Evolutionary conservation across 1,140 invertebrate genomes (phyloP).

Genomic region (Planococcus citri): DNA sequence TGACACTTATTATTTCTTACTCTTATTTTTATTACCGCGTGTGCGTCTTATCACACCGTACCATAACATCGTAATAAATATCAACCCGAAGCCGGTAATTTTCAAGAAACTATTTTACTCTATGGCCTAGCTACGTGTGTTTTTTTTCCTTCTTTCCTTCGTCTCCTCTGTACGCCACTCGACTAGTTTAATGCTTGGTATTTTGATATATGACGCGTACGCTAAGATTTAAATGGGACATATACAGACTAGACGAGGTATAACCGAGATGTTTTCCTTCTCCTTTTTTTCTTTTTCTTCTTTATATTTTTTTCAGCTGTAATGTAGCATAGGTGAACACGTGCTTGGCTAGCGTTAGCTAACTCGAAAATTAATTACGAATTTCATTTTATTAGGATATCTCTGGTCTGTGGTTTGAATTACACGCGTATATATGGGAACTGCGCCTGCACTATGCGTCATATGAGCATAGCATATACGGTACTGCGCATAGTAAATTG

Average conservation of each 20-base stretch:
- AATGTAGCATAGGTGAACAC: not conserved
- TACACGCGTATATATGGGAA: not conserved
- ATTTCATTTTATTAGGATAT: not conserved
- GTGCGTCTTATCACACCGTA: conserved; percentile 4
- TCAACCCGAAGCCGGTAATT: conserved; percentile 9
- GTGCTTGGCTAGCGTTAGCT: not conserved
- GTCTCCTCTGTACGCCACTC: no score
- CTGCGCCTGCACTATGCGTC: no score
- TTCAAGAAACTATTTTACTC: not conserved
- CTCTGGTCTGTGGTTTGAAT: not conserved
- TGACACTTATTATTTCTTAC: conserved; percentile 18
- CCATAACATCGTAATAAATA: conserved; percentile 17
- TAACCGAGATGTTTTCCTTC: not conserved
- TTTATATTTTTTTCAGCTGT: no score
- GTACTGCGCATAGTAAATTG: no score
- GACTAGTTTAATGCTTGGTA: not conserved
- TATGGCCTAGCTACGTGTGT: no score
- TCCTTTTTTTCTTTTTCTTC: no score
- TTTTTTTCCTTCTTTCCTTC: no score
- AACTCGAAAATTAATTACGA: conserved; percentile 1
- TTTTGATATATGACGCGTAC: conserved; percentile 6
- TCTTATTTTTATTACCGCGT: conserved; percentile 1
- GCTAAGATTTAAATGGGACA: not conserved
- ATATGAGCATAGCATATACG: no score
- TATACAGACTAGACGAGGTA: not conserved